Percentiles rank a stretch among this genome's conserved stretches.
phyloP scores from a whole-genome alignment of 2,888 invertebrate genomes.

The Mythimna impura region DNA sequence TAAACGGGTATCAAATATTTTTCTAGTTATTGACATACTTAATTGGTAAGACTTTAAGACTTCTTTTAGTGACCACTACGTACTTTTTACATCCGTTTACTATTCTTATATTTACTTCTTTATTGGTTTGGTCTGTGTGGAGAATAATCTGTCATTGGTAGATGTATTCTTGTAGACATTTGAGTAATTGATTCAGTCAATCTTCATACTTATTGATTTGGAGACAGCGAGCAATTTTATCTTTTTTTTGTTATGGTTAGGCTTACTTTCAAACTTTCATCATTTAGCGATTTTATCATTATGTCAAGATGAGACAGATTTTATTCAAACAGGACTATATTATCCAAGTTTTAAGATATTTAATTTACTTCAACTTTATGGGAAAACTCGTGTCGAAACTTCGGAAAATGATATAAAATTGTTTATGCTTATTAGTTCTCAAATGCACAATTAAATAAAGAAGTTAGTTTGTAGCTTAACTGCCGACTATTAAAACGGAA shows the following conservation, averaged over 20 bases:
- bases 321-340: too few species aligned
- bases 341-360: background rate
- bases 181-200: background rate
- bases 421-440: constrained; percentile 3
- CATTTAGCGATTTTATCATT: too few species aligned
- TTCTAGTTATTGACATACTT: too few species aligned
- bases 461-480: constrained; percentile 31
- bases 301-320: too few species aligned
- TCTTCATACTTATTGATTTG: background rate
- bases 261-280: background rate
- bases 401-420: constrained; percentile 2
- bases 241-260: background rate
- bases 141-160: background rate
- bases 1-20: too few species aligned
- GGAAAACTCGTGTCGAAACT: background rate
- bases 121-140: background rate
- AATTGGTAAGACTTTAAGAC: background rate
- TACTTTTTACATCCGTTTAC: background rate
- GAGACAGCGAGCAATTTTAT: background rate
- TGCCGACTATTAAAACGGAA: constrained; percentile 57
- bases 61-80: background rate
- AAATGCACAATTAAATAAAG: constrained; percentile 34
- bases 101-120: background rate
- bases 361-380: background rate
- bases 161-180: background rate